Conservation (phyloP, 2,888 invertebrate species). For the Harpagoxenus sublaevis region DNA sequence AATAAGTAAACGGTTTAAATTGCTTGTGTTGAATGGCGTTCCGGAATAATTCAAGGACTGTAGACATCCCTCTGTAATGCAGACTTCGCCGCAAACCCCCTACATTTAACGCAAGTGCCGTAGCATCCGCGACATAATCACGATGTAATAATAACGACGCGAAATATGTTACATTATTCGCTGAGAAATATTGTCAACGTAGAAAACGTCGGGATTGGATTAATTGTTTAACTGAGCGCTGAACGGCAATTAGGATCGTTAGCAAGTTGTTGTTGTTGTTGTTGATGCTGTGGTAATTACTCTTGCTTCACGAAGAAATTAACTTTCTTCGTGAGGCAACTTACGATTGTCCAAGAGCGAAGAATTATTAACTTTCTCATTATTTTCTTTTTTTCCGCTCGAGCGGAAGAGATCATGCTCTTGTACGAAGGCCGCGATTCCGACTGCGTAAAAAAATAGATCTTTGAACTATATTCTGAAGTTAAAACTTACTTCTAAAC, state of each 20-base stretch:
- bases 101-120: constrained; percentile 16
- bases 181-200: constrained; percentile 8
- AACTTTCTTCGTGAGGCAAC: constrained; percentile 16
- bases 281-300: not conserved
- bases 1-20: constrained; percentile 65
- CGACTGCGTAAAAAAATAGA: not conserved
- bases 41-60: constrained; percentile 52
- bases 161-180: constrained; percentile 36
- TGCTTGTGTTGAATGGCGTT: constrained; percentile 31
- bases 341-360: constrained; percentile 23
- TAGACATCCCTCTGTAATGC: not conserved
- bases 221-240: constrained; percentile 39
- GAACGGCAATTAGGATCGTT: constrained; percentile 37
- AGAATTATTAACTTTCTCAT: constrained; percentile 38
- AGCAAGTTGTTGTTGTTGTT: constrained; percentile 29
- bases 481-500: constrained; percentile 11
- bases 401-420: constrained; percentile 16
- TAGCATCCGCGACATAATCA: constrained; percentile 8
- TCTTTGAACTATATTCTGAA: constrained; percentile 3
- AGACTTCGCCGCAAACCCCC: constrained; percentile 20
- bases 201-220: constrained; percentile 36
- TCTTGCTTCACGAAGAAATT: constrained; percentile 14
- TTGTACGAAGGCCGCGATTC: not conserved
- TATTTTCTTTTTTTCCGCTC: constrained; percentile 7
- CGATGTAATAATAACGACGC: constrained; percentile 32